Percentiles rank a stretch among this genome's conserved stretches.
These are phyloP conservation scores for Drosophila koepferae DNA, from an alignment of 2,888 invertebrate species.

Conservation along the genomic window DNA sequence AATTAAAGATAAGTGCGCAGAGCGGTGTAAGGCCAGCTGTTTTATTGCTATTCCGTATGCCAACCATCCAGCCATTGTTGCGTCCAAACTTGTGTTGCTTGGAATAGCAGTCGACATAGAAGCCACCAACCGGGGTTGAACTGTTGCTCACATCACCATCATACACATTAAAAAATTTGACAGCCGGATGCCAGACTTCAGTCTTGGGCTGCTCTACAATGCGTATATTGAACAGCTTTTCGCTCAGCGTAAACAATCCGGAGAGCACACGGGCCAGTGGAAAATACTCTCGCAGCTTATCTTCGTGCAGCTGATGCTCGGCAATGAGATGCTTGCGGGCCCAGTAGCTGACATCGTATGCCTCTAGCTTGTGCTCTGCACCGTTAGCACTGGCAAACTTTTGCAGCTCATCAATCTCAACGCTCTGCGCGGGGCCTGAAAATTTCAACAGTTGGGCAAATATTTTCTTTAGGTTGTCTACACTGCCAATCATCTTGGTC, in stretches of 20 bases:
- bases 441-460: slow-evolving; percentile 89
- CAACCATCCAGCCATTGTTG: slow-evolving; percentile 91
- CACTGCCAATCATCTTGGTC: slow-evolving; percentile 95
- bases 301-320: slow-evolving; percentile 89
- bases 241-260: slow-evolving; percentile 91
- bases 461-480: slow-evolving; percentile 90
- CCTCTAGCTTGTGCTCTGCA: slow-evolving; percentile 89
- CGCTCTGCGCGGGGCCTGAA: slow-evolving; percentile 91
- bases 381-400: slow-evolving; percentile 91
- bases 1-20: slow-evolving; percentile 93
- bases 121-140: slow-evolving; percentile 89
- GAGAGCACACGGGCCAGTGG: slow-evolving; percentile 92
- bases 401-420: slow-evolving; percentile 90
- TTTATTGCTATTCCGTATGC: slow-evolving; percentile 90
- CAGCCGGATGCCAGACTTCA: slow-evolving; percentile 94
- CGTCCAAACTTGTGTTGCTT: slow-evolving; percentile 88
- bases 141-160: slow-evolving; percentile 85
- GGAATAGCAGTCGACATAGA: slow-evolving; percentile 93
- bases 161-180: slow-evolving; percentile 92
- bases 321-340: slow-evolving; percentile 90
- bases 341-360: slow-evolving; percentile 96
- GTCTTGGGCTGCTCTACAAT: slow-evolving; percentile 88
- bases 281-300: slow-evolving; percentile 92
- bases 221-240: slow-evolving; percentile 91
- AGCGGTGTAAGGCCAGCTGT: slow-evolving; percentile 89